Evolutionary conservation across 1,140 invertebrate genomes (phyloP), one percentile per base, ranked within the genome.

Genomic region (Oscheius sp.): DNA sequence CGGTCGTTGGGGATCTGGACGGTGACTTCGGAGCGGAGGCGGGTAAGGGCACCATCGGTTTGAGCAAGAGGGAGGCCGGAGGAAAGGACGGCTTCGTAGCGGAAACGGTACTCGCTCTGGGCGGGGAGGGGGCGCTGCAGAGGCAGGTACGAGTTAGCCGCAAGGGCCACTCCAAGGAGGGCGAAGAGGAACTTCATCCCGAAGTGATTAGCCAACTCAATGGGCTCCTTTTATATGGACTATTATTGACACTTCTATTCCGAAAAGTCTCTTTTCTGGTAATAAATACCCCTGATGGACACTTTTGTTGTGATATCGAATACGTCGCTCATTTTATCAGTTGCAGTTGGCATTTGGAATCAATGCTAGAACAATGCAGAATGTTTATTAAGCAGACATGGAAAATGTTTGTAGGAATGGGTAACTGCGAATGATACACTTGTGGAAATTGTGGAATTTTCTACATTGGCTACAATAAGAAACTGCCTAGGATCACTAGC

Each of bases 21-120:
- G 61, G 36, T 63, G 61, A 63, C 61, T n/a, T 63, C 61, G 61
- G 61, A 34, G 31, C 36, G 32, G 32, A n/a, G 32, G 36, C 59
- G 68, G 36, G 68, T 59, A 32, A 59, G 34, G 20, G 68, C 55
- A 4, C n/a, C 18, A 10, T 62, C 55, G 31, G 68, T 32, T 10
- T 31, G n/a, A 13, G 59, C 26, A 29, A 58, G 28, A 31, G 68
- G 42, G 20, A 70, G 31, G 38, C 68, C 68, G 36, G 55, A 45
- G 23, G 58, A 20, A 32, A 70, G 26, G 18, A 32, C 34, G 1
- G 29, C 58, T 23, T 70, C 68, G 20, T 59, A 46, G 10, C 42
- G 36, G 68, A 59, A 70, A 29, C 35, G 58, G 58, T 70, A 70
- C 29, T 70, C 68, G 36, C 28, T 70, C 55, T 70, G 55, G 3